Base-by-base conservation (phyloP, 2,797 vertebrate genomes). In the Adrianichthys oophorus region DNA sequence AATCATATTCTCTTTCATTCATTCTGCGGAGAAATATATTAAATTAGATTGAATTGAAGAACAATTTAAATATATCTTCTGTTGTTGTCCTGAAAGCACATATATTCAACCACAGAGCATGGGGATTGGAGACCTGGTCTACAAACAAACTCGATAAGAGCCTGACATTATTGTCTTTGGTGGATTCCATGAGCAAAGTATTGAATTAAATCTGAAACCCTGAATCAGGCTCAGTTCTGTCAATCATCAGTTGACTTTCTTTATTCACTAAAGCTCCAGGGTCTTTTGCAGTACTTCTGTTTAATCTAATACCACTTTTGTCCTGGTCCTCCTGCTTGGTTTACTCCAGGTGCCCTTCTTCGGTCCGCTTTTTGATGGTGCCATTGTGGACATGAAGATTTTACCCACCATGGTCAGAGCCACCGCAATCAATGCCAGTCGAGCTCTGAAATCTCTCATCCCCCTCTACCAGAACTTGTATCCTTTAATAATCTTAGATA, bases 381-480 rank as follows among this genome's bases (percentile, higher is more conserved):
- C 96, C 90, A 94, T 98, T 74, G 96, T 99, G 80, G 97, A 99
- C 89, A 94, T 94, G 84, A 96, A 97, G 89, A 95, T 98, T 84
- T 91, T 99, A 78, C 95, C 97, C 68, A 94, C 95, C 68, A 92
- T 99, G 93, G 97, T 99, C 83, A 90, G 97, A 85, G 96, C 96
- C 71, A 98, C 97, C n/a, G 97, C 97, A 57, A 95, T 99, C 90
- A 99, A 99, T 52, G 96, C 97, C 87, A 99, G 97, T 80, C 94
- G 95, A 72, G 96, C 97, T 23, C 88, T 99, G 63, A 99, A 99
- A 78, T 98, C 96, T 6, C 92, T 99, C 85, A 98, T 98, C 69
- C 95, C 97, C 1, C 90, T 98, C 13, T 99, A 98, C 92, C 97
- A 99, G 89, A 99, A 97, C 87, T 99, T 98, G 97, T 99, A 98